Evolutionary conservation across 2,797 vertebrate species (phyloP).

Genomic region (Loris lydekkerianus): DNA sequence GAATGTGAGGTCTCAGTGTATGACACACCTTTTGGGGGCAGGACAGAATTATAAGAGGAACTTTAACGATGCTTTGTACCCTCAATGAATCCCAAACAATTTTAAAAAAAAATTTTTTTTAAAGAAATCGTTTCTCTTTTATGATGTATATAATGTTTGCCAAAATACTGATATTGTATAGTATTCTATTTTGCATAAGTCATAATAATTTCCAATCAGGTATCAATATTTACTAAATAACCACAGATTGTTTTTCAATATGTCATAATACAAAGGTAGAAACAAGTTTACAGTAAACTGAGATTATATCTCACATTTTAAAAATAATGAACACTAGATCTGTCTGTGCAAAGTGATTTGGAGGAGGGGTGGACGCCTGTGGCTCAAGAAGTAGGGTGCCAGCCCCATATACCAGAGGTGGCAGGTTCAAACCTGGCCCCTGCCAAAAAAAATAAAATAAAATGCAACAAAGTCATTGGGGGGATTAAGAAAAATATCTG

Average conservation of each 20-base stretch:
- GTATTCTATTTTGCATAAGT: neutral
- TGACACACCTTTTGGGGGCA: too few relatives aligned
- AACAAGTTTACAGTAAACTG: neutral
- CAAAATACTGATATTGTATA: neutral
- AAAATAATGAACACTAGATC: neutral
- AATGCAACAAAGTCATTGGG: too few relatives aligned
- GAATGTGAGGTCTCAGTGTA: too few relatives aligned
- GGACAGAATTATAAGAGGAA: too few relatives aligned
- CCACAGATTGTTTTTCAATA: neutral
- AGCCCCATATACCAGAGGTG: too few relatives aligned
- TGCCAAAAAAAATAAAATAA: too few relatives aligned
- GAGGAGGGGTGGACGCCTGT: too few relatives aligned
- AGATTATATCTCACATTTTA: neutral
- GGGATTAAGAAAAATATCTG: slow-evolving; percentile 46
- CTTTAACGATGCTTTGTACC: too few relatives aligned
- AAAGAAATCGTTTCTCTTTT: neutral
- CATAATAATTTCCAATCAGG: neutral
- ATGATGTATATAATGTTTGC: neutral
- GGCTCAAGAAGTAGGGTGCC: too few relatives aligned
- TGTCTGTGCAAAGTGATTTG: neutral
- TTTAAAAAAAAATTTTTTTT: too few relatives aligned
- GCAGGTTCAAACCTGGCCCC: too few relatives aligned
- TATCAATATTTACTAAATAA: neutral
- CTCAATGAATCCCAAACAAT: too few relatives aligned
- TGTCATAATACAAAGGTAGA: neutral